Conservation (phyloP, 2,888 invertebrate species). For the Strigamia crassipes region DNA sequence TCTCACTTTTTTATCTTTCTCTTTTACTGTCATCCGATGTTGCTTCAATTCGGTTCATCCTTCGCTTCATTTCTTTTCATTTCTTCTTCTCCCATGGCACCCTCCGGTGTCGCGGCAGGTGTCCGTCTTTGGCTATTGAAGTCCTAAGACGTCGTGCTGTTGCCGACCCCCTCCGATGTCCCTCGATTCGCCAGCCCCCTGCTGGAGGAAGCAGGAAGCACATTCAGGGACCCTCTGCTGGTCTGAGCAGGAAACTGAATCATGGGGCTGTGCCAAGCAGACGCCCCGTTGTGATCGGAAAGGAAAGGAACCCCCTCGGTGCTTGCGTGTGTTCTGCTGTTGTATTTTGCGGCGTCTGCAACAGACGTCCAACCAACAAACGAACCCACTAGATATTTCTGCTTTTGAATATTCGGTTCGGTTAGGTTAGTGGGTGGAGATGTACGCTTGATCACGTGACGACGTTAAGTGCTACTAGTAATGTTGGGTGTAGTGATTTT, state of each 20-base stretch:
- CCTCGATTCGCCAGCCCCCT: constrained; percentile 24
- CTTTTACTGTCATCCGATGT: neutral
- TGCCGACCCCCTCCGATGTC: constrained; percentile 34
- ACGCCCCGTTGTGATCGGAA: constrained; percentile 11
- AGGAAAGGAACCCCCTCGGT: constrained; percentile 43
- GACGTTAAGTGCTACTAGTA: neutral
- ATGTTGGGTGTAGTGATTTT: constrained; percentile 28
- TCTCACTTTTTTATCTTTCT: neutral
- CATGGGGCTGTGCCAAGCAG: constrained; percentile 45
- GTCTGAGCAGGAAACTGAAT: constrained; percentile 46
- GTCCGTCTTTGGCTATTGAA: constrained; percentile 37
- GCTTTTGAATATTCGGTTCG: neutral
- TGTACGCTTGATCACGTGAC: neutral
- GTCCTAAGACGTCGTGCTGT: constrained; percentile 1
- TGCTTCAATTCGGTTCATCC: constrained; percentile 24
- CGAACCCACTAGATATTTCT: constrained; percentile 2
- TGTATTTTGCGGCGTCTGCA: constrained; percentile 18
- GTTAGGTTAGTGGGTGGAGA: constrained; percentile 11
- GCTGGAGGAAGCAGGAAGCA: constrained; percentile 47
- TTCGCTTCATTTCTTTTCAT: constrained; percentile 28
- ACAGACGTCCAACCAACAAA: neutral
- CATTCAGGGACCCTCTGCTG: constrained; percentile 36
- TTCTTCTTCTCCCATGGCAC: constrained; percentile 12
- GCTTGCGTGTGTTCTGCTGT: constrained; percentile 27
- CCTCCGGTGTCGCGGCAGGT: constrained; percentile 39